Evolutionary conservation across 2,113 vertebrate genomes (phyloP).

Genomic region (Scytalopus superciliaris): DNA sequence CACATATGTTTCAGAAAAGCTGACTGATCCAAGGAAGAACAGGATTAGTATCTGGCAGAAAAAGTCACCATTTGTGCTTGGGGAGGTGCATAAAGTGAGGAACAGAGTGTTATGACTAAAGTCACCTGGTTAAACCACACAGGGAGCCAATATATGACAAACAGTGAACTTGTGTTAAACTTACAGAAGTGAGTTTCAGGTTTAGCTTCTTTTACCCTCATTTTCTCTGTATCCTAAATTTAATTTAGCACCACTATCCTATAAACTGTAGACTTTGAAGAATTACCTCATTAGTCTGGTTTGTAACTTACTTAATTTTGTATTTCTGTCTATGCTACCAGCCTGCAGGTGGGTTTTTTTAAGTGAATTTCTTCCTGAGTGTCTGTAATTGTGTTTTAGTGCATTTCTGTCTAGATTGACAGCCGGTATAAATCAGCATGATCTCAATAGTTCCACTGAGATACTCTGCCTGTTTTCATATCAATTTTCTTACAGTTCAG

Average conservation of each 20-base stretch:
- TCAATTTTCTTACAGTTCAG: background rate
- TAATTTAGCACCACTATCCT: background rate
- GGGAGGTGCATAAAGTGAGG: background rate
- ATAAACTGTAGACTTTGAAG: background rate
- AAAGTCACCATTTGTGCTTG: background rate
- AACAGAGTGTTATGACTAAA: background rate
- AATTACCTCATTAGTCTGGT: background rate
- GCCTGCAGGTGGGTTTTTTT: background rate
- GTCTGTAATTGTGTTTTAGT: background rate
- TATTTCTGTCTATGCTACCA: background rate
- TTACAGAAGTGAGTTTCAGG: background rate
- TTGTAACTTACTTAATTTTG: background rate
- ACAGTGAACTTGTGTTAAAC: background rate
- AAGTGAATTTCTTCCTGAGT: background rate
- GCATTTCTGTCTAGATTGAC: background rate
- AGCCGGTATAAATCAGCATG: background rate
- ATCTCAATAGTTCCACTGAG: background rate
- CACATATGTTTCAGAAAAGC: background rate
- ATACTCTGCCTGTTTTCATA: background rate
- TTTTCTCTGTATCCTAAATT: background rate
- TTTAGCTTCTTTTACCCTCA: background rate
- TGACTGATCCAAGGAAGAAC: background rate
- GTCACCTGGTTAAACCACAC: background rate
- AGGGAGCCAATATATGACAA: background rate
- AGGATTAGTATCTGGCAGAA: background rate